Percentiles rank a stretch among this genome's conserved stretches.
phyloP scores from a whole-genome alignment of 2,888 invertebrate species.

The Argyresthia goedartella region DNA sequence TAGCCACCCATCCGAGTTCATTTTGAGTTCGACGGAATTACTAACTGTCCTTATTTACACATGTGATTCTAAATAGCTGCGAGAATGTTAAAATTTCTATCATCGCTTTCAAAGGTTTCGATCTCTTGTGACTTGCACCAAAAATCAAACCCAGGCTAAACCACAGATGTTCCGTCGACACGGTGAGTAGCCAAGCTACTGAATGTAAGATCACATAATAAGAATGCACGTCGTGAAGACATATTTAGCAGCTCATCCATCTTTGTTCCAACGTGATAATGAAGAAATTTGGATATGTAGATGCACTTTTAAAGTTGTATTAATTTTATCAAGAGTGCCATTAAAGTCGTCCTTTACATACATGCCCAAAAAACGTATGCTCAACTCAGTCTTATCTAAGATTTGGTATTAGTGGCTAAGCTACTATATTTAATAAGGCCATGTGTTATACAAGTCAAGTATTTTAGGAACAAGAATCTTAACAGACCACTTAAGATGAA shows the following conservation, averaged over 20 bases:
- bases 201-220: slow-evolving; percentile 24
- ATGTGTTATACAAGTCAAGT: neutral
- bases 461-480: neutral
- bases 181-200: neutral
- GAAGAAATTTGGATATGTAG: slow-evolving; percentile 8
- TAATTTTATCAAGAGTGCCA: too few species aligned
- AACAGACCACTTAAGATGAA: neutral
- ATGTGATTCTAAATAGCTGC: too few species aligned
- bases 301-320: neutral
- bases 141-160: neutral
- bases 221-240: slow-evolving; percentile 47
- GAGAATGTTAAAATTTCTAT: too few species aligned
- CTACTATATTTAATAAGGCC: neutral
- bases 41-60: too few species aligned
- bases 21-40: too few species aligned
- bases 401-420: too few species aligned
- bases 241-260: slow-evolving; percentile 42
- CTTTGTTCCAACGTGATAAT: slow-evolving; percentile 19
- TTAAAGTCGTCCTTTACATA: too few species aligned
- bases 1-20: too few species aligned
- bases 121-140: too few species aligned
- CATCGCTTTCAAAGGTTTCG: too few species aligned
- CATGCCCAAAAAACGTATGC: too few species aligned
- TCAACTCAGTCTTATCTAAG: too few species aligned
- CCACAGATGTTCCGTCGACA: neutral